Evolutionary conservation across 2,888 invertebrate species (phyloP).

Genomic region (Leptothorax acervorum): DNA sequence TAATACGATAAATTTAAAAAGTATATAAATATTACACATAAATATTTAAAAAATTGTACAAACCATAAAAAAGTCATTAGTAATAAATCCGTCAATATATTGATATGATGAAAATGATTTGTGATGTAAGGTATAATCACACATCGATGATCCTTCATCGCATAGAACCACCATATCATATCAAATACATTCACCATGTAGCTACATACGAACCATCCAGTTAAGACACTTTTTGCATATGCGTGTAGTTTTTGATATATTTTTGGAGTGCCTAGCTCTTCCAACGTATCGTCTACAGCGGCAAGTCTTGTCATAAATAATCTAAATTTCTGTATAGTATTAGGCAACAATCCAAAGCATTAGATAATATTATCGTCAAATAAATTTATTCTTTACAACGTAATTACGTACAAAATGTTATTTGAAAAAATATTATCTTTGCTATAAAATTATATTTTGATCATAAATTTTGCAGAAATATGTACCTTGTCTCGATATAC

Average conservation of each 20-base stretch:
- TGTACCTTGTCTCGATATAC: slow-evolving; percentile 4
- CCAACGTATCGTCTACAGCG: slow-evolving; percentile 17
- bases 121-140: background rate
- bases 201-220: background rate
- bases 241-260: background rate
- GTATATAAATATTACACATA: background rate
- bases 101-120: background rate
- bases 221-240: background rate
- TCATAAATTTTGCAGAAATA: background rate
- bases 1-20: background rate
- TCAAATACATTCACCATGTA: background rate
- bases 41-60: background rate
- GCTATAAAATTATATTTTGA: background rate
- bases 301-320: slow-evolving; percentile 16
- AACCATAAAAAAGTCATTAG: background rate
- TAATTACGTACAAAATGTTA: background rate
- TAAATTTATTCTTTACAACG: background rate
- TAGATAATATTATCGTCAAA: background rate
- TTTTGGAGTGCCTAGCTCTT: background rate
- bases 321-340: slow-evolving; percentile 15
- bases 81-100: background rate
- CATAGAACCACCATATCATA: background rate
- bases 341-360: background rate
- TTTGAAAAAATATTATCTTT: background rate
- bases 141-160: background rate